Evolutionary conservation across 2,888 invertebrate species (phyloP), one percentile per base, ranked within the genome.

Genomic region (Clepsis dumicolana): DNA sequence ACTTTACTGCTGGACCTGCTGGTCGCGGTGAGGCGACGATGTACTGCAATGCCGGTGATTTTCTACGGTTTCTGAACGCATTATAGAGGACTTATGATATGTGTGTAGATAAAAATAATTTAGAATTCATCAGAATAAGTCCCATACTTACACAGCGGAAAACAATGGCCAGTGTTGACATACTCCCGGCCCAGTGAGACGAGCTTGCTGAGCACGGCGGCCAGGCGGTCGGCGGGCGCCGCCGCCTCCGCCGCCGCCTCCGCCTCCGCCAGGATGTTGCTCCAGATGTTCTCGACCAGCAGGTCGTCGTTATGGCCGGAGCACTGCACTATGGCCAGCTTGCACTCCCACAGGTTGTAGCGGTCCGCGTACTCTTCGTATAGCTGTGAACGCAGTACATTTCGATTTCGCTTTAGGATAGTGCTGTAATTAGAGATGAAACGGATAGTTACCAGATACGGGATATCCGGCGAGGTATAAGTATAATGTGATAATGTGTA

Each of bases 361-460:
- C 97, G 97, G 79, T 98, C 98, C 0, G 98, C 98, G 90, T 97
- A 99, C 73, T 98, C 97, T 84, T 97, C 97, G 84, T 98, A 99
- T 35, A 99, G 89, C 96, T 97, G 77, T 7, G 62, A 41, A 72
- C 65, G 44, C 38, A 48, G 12, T 38, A 38, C 3, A n/a, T 38
- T 38, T 62, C 63, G 29, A 16, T 7, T 0, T 29, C 16, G 10
- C 7, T 25, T n/a, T 3, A 16, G n/a, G 16, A 24, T 25, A 24
- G 14, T 8, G 29, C 25, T 7, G 27, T 53, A n/a, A 3, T 50
- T 14, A 25, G 5, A 4, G 2, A n/a, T 4, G 14, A n/a, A 38
- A n/a, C 14, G 38, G n/a, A n/a, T n/a, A n/a, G n/a, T n/a, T n/a
- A n/a, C n/a, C n/a, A n/a, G n/a, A n/a, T n/a, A n/a, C n/a, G n/a